These are phyloP conservation scores for Rhamnusium bicolor DNA, from an alignment of 2,888 invertebrate species.

Conservation along the genomic window DNA sequence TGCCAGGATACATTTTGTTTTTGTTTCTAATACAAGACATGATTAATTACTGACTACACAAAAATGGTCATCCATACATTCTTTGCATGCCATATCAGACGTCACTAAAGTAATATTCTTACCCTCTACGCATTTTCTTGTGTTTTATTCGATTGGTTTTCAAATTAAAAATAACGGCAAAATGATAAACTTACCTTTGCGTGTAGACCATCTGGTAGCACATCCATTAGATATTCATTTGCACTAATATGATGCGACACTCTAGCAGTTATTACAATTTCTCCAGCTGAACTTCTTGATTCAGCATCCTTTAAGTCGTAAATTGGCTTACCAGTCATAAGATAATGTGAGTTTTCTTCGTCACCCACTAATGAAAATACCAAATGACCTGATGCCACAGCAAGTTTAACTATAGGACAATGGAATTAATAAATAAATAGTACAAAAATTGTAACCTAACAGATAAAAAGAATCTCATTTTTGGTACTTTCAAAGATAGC, in stretches of 20 bases:
- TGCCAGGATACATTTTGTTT: no score
- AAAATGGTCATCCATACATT: no score
- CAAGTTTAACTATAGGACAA: slow-evolving; percentile 74
- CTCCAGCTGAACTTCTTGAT: slow-evolving; percentile 74
- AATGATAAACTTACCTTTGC: slow-evolving; percentile 67
- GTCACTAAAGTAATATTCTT: not conserved
- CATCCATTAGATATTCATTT: slow-evolving; percentile 75
- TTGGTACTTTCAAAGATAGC: no score
- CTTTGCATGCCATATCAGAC: no score
- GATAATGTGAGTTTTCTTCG: slow-evolving; percentile 73
- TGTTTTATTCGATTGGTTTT: no score
- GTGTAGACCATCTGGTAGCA: slow-evolving; percentile 73
- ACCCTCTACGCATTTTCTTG: not conserved
- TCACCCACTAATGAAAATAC: slow-evolving; percentile 76
- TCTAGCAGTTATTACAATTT: slow-evolving; percentile 75
- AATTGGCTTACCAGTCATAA: slow-evolving; percentile 77
- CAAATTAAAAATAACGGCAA: not conserved
- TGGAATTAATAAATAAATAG: not conserved
- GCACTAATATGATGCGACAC: slow-evolving; percentile 77
- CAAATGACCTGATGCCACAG: slow-evolving; percentile 76
- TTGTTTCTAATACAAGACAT: no score
- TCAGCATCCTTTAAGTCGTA: slow-evolving; percentile 75
- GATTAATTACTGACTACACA: no score
- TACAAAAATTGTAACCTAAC: no score
- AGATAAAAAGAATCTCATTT: no score